These are phyloP conservation scores for Drosophila tristis DNA, from an alignment of 1,140 invertebrate genomes.

Conservation along the genomic window DNA sequence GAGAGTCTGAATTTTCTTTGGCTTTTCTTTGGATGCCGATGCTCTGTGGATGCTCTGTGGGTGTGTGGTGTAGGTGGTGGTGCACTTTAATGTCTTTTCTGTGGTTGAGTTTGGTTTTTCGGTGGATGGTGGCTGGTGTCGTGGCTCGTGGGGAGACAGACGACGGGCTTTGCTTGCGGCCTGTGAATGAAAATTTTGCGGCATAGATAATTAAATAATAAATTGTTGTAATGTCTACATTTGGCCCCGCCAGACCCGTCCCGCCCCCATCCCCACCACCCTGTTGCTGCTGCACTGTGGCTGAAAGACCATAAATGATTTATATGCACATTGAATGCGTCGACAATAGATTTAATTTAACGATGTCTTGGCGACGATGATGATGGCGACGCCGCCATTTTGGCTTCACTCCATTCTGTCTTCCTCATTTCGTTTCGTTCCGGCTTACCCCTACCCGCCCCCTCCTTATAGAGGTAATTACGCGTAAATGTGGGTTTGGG, in stretches of 20 bases:
- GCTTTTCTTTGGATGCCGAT: conserved; percentile 23
- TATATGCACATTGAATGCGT: conserved; percentile 76
- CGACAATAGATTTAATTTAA: conserved; percentile 78
- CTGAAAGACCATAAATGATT: conserved; percentile 70
- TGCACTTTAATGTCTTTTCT: conserved; percentile 57
- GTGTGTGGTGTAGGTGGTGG: conserved; percentile 7
- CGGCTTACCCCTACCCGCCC: background rate
- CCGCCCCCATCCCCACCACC: too few relatives aligned
- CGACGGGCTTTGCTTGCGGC: conserved; percentile 32
- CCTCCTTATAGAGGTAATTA: conserved; percentile 58
- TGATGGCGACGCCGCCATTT: conserved; percentile 52
- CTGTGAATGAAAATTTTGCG: conserved; percentile 71
- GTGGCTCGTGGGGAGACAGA: too few relatives aligned
- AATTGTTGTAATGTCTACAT: conserved; percentile 77
- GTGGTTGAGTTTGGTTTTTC: conserved; percentile 32
- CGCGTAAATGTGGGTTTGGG: conserved; percentile 49
- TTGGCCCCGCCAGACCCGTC: conserved; percentile 22
- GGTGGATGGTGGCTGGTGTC: conserved; percentile 2
- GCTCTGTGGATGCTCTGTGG: conserved; percentile 1
- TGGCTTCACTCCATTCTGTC: conserved; percentile 49
- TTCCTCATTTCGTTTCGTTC: conserved; percentile 4
- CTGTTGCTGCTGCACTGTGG: conserved; percentile 34
- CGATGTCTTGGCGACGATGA: conserved; percentile 66
- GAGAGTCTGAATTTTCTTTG: conserved; percentile 19
- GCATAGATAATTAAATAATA: conserved; percentile 77